These are phyloP conservation scores for Lepus europaeus DNA, from an alignment of 2,113 vertebrate genomes.

Conservation along the genomic window DNA sequence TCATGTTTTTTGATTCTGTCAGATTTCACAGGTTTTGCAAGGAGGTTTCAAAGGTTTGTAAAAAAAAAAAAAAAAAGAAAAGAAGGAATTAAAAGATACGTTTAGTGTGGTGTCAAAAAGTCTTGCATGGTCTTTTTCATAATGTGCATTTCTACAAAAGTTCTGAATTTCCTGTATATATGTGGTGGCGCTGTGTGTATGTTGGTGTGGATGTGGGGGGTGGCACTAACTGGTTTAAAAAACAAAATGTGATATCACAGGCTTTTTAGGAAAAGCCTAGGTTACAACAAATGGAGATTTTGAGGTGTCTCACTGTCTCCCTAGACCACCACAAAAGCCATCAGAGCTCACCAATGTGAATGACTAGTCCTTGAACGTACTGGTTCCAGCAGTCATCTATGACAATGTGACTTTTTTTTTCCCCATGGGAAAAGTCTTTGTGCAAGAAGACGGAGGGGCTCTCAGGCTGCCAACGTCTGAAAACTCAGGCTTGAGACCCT, in stretches of 20 bases:
- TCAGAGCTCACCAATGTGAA: background rate
- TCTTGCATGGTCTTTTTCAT: too few relatives aligned
- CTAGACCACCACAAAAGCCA: background rate
- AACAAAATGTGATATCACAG: background rate
- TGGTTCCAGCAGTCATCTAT: background rate
- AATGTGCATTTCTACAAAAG: too few relatives aligned
- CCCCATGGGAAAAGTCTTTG: background rate
- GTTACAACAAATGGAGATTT: background rate
- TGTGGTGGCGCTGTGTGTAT: background rate
- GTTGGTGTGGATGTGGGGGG: too few relatives aligned
- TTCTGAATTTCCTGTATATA: background rate
- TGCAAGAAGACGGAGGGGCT: slow-evolving; percentile 52
- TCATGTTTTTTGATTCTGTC: background rate
- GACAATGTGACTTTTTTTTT: background rate
- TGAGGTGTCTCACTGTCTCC: background rate
- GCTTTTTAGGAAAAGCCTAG: background rate
- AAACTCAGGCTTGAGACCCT: background rate
- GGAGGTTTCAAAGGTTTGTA: too few relatives aligned
- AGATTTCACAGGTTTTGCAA: background rate
- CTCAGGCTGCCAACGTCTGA: background rate
- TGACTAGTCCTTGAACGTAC: background rate
- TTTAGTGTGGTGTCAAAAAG: too few relatives aligned
- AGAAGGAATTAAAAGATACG: too few relatives aligned
- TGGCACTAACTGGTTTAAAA: background rate
- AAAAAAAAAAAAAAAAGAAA: too few relatives aligned